Conservation (phyloP, 2,797 vertebrate genomes). For the Bovichtus variegatus region DNA sequence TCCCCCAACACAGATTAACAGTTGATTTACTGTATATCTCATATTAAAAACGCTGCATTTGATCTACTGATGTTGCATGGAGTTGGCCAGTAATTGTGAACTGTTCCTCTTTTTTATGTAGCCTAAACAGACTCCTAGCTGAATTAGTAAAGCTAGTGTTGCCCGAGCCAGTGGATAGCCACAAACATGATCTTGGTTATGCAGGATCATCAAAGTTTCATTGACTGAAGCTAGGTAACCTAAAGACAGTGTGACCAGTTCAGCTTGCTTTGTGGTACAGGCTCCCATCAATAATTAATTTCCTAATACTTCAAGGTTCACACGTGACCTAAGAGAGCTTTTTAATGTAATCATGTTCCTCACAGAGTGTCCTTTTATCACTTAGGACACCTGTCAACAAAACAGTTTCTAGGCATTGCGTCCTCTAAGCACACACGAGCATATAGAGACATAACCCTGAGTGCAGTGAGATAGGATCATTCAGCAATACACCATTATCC, state of each 20-base stretch:
- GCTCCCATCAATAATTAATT: background rate
- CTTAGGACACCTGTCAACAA: slow-evolving; percentile 69
- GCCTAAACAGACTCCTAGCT: background rate
- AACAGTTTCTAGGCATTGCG: slow-evolving; percentile 37
- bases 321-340: slow-evolving; percentile 19
- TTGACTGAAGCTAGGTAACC: background rate
- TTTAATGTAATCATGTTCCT: slow-evolving; percentile 37
- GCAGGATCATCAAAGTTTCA: background rate
- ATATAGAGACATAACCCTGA: slow-evolving; percentile 73
- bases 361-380: slow-evolving; percentile 52
- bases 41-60: background rate
- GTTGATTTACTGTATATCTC: background rate
- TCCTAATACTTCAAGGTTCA: slow-evolving; percentile 1
- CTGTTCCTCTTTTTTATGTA: background rate
- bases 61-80: background rate
- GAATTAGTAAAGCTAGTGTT: background rate
- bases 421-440: slow-evolving; percentile 42
- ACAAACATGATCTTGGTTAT: background rate
- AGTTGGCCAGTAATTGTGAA: slow-evolving; percentile 4
- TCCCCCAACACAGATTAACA: background rate
- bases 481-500: slow-evolving; percentile 75
- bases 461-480: slow-evolving; percentile 71
- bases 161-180: background rate
- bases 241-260: background rate
- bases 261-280: background rate